A percentile compares a stretch with the other conserved stretches of the same genome.
Evolutionary conservation across 2,797 vertebrate species (phyloP).

Genomic region (Coregonus ussuriensis): DNA sequence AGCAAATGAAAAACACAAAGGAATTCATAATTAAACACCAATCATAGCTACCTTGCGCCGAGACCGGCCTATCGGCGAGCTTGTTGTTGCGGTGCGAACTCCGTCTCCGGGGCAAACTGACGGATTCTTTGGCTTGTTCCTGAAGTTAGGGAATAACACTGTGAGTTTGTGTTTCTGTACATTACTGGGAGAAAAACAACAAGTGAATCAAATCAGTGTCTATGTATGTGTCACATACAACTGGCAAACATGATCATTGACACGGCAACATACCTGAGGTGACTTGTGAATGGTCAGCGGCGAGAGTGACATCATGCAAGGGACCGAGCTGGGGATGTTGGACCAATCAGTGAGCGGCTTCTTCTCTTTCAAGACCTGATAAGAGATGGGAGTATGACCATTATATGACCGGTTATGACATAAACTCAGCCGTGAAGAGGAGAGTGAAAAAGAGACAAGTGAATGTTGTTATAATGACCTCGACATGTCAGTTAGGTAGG

Average conservation of each 20-base stretch:
- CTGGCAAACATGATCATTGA: too few relatives aligned
- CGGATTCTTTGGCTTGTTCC: conserved; percentile 74
- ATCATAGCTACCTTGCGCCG: conserved; percentile 74
- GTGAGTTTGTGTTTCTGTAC: background rate
- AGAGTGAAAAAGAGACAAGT: background rate
- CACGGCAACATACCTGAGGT: conserved; percentile 61
- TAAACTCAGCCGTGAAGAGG: background rate
- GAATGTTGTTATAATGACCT: background rate
- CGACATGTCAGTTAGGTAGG: background rate
- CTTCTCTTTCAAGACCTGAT: conserved; percentile 78
- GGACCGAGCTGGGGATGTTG: conserved; percentile 67
- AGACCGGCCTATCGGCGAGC: conserved; percentile 76
- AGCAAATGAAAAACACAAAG: conserved; percentile 28
- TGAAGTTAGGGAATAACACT: conserved; percentile 26
- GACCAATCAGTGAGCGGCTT: conserved; percentile 74
- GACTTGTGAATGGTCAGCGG: conserved; percentile 66
- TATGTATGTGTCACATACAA: background rate
- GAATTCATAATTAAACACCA: background rate
- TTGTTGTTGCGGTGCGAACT: conserved; percentile 74
- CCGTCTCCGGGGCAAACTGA: conserved; percentile 77
- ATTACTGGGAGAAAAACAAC: background rate
- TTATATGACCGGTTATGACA: conserved; percentile 9
- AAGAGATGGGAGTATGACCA: background rate
- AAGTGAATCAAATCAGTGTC: background rate
- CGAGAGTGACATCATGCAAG: conserved; percentile 77